phyloP scores from a whole-genome alignment of 1,140 invertebrate species.

The Triops cancriformis region DNA sequence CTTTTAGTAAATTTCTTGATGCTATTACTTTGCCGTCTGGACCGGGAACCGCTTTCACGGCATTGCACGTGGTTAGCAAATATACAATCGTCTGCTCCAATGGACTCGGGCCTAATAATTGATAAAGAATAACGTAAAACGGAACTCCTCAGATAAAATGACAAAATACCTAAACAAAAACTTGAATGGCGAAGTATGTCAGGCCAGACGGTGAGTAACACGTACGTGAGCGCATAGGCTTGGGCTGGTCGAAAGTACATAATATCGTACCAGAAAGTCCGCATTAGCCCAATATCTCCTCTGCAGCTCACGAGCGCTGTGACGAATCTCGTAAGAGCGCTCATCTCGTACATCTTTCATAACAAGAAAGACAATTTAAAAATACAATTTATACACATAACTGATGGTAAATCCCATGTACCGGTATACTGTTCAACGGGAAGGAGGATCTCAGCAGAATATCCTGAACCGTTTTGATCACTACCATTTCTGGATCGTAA shows the following conservation, averaged over 20 bases:
- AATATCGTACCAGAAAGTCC: not conserved
- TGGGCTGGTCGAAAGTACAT: not conserved
- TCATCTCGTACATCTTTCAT: not conserved
- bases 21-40: constrained; percentile 16
- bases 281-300: not conserved
- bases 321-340: not conserved
- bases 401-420: not conserved
- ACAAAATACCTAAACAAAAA: not conserved
- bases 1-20: not conserved
- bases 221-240: constrained; percentile 2
- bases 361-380: no score
- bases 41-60: constrained; percentile 11
- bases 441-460: not conserved
- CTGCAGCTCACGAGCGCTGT: not conserved
- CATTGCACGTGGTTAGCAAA: constrained; percentile 10
- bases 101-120: not conserved
- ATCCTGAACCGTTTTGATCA: not conserved
- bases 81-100: constrained; percentile 21
- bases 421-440: not conserved
- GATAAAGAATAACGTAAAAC: not conserved
- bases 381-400: no score
- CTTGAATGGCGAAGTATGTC: not conserved
- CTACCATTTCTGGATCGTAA: not conserved
- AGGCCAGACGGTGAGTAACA: not conserved
- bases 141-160: no score